Evolutionary conservation across 1,140 invertebrate genomes (phyloP), one percentile per base, ranked within the genome.

Genomic region (Diuraphis noxia): DNA sequence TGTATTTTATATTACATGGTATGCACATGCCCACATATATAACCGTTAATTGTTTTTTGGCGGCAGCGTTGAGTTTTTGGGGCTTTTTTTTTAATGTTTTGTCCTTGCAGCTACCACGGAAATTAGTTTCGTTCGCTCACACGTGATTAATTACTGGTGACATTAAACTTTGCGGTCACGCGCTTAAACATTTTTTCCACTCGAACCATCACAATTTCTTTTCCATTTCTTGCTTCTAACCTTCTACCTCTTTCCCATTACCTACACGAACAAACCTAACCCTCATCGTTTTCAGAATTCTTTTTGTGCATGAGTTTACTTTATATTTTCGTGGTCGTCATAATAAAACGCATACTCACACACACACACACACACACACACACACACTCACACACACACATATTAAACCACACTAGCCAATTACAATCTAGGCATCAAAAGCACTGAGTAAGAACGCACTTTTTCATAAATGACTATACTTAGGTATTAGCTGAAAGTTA

Each of bases 81-180:
- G 56, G 56, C 13, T 43, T 86, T 86, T 56, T 56, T 63, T 63
- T 63, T 86, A 4, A 23, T n/a, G 85, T 34, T 56, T 38, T 87
- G 49, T 88, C 63, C 52, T 40, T 63, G 56, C 56, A n/a, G 56
- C 52, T 40, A n/a, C 13, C 34, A 30, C 86, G 49, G 36, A 88
- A 88, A 56, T 88, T 88, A 86, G 85, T 86, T 86, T 86, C 85
- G 85, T 86, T 52, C 23, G 46, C 46, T 56, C 86, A 88, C 86
- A 25, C 36, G 86, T 88, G 86, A 88, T 88, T 88, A 63, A 88
- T 88, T 88, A 88, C 86, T 2, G 49, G 25, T 52, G 86, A 88
- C 86, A 88, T 88, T 88, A 88, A 88, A 63, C 49, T 88, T 63
- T 88, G 86, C 52, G 86, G 86, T 88, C 86, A 63, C 86, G 86